Base-by-base conservation (phyloP, 2,113 vertebrate genomes). In the Toxotes jaculatrix region DNA sequence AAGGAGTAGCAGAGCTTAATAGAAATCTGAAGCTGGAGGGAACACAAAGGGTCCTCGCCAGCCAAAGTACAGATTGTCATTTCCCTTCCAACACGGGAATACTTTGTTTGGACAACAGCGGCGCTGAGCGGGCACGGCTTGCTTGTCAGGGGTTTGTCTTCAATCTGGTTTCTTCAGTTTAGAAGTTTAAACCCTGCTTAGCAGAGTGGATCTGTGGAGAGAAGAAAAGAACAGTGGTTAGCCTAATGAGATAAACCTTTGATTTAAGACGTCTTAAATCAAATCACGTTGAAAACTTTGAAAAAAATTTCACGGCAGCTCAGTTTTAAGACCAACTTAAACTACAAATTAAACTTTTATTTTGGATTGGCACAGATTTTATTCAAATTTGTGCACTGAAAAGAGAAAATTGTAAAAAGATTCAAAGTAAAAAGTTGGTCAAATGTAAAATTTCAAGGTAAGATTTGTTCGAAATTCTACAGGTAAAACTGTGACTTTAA, bases 191-290 rank as follows among this genome's bases (percentile, higher is more conserved):
- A 96, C 96, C 91, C 97, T 95, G 92, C 95, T 97, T 34, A 98
- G 90, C 87, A 98, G 95, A 5, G 95, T 93, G 42, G 97, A 97
- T 92, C 98, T 98, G 91, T 1, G 88, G 83, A 88, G 71, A 38
- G 45, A 78, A 65, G 43, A 80, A 59, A 42, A 14, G 80, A 40
- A 17, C 11, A 7, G 0, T 0, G n/a, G 66, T 79, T 60, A 55
- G 55, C 23, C 12, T 40, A 17, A 71, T 14, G 36, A 38, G 47
- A 19, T 19, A 19, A 7, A 14, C 5, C 47, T 27, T 27, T 27
- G 27, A 27, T 27, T 27, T 27, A 27, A 27, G 27, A 27, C 27
- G 27, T 27, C 27, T 27, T n/a, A n/a, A n/a, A n/a, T n/a, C n/a
- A n/a, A n/a, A n/a, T 27, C 27, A 27, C 27, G 27, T 27, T 27